Conservation (phyloP, 1,140 invertebrate genomes). For the Micrasema minimum region DNA sequence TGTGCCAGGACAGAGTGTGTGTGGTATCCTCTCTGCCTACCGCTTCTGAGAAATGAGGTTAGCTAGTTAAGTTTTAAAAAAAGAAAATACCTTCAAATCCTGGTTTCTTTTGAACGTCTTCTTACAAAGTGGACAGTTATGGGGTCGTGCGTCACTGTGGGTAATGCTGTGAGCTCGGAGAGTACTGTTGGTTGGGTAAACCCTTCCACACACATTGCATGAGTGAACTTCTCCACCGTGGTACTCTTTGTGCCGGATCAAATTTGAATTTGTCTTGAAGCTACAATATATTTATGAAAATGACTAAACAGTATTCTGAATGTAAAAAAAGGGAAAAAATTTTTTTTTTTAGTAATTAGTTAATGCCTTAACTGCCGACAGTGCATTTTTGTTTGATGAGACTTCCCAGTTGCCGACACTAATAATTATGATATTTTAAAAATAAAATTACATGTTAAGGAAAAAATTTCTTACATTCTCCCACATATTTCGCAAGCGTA, state of each 20-base stretch:
- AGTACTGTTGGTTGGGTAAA: constrained; percentile 77
- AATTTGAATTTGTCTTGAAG: constrained; percentile 76
- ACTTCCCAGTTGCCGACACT: too few species aligned
- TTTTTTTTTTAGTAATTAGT: too few species aligned
- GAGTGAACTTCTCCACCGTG: constrained; percentile 73
- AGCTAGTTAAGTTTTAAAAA: too few species aligned
- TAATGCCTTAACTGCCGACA: too few species aligned
- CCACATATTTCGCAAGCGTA: constrained; percentile 76
- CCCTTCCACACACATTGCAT: constrained; percentile 74
- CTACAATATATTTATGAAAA: constrained; percentile 59
- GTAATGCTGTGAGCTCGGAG: constrained; percentile 77
- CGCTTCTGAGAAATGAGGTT: too few species aligned
- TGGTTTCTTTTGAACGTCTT: constrained; percentile 82
- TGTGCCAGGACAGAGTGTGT: too few species aligned
- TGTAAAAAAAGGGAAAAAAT: too few species aligned
- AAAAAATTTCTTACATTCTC: constrained; percentile 75
- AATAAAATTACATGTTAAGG: too few species aligned
- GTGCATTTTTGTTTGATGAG: too few species aligned
- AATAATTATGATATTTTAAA: too few species aligned
- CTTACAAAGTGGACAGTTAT: constrained; percentile 76
- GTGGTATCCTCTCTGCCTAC: too few species aligned
- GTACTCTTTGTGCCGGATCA: constrained; percentile 74
- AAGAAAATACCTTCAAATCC: constrained; percentile 72
- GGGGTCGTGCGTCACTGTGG: constrained; percentile 76
- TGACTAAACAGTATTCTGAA: too few species aligned